Evolutionary conservation across 1,140 invertebrate genomes (phyloP).

Genomic region (Adoxophyes honmai): DNA sequence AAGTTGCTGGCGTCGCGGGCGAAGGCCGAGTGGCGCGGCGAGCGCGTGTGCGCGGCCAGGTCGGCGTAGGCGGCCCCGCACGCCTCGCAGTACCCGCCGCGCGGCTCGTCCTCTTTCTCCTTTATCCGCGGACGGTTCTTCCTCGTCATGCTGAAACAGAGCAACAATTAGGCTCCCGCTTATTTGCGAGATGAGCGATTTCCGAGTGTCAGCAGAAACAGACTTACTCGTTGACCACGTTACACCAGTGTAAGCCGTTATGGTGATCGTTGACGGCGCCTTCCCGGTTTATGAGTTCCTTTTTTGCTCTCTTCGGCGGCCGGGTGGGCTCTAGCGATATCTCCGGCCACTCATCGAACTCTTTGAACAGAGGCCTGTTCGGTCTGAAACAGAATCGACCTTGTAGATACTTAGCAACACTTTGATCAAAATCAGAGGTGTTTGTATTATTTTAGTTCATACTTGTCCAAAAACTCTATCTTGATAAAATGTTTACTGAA

Average conservation of each 20-base stretch:
- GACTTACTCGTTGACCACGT: conserved; percentile 52
- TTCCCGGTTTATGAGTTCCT: conserved; percentile 31
- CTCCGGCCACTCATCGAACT: conserved; percentile 69
- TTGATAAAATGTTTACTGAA: conserved; percentile 74
- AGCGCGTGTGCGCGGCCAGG: conserved; percentile 81
- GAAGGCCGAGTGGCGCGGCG: conserved; percentile 84
- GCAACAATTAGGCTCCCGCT: no score
- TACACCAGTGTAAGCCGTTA: conserved; percentile 26
- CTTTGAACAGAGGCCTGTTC: conserved; percentile 67
- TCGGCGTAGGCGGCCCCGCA: conserved; percentile 84
- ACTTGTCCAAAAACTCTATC: conserved; percentile 76
- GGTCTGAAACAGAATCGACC: conserved; percentile 39
- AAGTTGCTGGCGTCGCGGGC: conserved; percentile 85
- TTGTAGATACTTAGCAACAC: background rate
- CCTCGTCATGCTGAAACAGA: conserved; percentile 79
- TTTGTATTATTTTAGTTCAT: conserved; percentile 51
- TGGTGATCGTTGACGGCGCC: conserved; percentile 29
- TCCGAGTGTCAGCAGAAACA: background rate
- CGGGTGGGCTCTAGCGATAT: conserved; percentile 65
- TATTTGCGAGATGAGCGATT: no score
- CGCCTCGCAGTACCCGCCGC: conserved; percentile 86
- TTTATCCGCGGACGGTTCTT: conserved; percentile 80
- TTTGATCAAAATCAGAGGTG: background rate
- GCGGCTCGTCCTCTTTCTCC: conserved; percentile 77
- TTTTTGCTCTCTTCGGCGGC: conserved; percentile 58